These are phyloP conservation scores for Anguilla marmorata DNA, from an alignment of 2,797 vertebrate genomes.

Conservation along the genomic window DNA sequence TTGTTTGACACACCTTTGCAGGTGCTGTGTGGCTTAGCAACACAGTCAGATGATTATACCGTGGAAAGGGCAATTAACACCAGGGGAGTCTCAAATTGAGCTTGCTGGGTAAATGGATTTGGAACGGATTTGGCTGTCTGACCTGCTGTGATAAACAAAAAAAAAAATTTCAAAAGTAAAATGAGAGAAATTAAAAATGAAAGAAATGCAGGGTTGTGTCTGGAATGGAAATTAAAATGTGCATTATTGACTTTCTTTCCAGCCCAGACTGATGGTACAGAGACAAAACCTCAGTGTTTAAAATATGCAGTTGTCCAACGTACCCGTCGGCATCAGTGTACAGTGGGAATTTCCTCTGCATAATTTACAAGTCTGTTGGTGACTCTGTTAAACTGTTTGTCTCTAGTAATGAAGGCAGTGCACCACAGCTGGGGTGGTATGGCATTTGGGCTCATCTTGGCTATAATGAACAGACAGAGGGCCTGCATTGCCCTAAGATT, in stretches of 20 bases:
- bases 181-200: not conserved
- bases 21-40: not conserved
- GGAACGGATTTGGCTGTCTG: conserved; percentile 11
- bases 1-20: conserved; percentile 12
- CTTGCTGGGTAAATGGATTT: not conserved
- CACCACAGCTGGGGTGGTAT: not conserved
- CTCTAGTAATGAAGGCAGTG: conserved; percentile 37
- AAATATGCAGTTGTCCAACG: conserved; percentile 22
- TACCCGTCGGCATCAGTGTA: not conserved
- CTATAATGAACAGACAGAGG: conserved; percentile 12
- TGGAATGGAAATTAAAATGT: not conserved
- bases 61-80: conserved; percentile 38
- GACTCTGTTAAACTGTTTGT: conserved; percentile 38
- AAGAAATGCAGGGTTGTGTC: not conserved
- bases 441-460: not conserved
- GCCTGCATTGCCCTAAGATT: not conserved
- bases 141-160: conserved; percentile 6
- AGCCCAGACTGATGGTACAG: not conserved
- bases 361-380: conserved; percentile 49
- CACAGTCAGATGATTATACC: conserved; percentile 35
- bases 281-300: conserved; percentile 23
- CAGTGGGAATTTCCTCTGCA: conserved; percentile 40
- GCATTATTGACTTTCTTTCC: not conserved
- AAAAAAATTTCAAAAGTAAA: not conserved
- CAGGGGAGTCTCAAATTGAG: conserved; percentile 18